phyloP scores from a whole-genome alignment of 2,113 vertebrate genomes.

The Brachypteracias leptosomus region DNA sequence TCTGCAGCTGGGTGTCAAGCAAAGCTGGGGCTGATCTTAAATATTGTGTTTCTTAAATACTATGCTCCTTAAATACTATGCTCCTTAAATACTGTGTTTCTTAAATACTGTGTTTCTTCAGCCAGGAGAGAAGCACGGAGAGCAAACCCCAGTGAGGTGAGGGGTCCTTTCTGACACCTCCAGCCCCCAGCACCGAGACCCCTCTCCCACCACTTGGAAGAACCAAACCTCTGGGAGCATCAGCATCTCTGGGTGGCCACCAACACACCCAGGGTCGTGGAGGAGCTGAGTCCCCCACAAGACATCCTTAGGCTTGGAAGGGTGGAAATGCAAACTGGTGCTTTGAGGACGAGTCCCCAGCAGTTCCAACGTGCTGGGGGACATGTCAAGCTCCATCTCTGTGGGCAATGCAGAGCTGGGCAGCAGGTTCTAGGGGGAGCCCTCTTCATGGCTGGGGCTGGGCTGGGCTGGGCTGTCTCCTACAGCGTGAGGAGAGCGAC shows the following conservation, averaged over 20 bases:
- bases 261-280: rapidly evolving
- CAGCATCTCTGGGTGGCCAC: rapidly evolving
- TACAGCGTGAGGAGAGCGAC: neutral
- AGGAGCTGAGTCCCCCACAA: rapidly evolving
- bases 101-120: neutral
- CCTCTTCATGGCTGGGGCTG: neutral
- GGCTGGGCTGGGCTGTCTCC: neutral
- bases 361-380: rapidly evolving
- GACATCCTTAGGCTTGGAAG: neutral
- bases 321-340: neutral
- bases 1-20: neutral
- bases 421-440: neutral
- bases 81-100: neutral
- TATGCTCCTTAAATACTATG: too few species aligned
- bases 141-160: neutral
- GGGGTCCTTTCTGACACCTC: too few species aligned
- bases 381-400: rapidly evolving
- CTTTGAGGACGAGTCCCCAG: neutral
- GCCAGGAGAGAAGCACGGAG: rapidly evolving
- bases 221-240: neutral
- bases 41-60: too few species aligned
- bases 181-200: rapidly evolving
- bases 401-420: rapidly evolving
- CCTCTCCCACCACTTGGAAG: neutral
- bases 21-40: neutral